A percentile compares a stretch with the other conserved stretches of the same genome.
phyloP scores from a whole-genome alignment of 2,888 invertebrate genomes.

The Himalopsyche anomala region DNA sequence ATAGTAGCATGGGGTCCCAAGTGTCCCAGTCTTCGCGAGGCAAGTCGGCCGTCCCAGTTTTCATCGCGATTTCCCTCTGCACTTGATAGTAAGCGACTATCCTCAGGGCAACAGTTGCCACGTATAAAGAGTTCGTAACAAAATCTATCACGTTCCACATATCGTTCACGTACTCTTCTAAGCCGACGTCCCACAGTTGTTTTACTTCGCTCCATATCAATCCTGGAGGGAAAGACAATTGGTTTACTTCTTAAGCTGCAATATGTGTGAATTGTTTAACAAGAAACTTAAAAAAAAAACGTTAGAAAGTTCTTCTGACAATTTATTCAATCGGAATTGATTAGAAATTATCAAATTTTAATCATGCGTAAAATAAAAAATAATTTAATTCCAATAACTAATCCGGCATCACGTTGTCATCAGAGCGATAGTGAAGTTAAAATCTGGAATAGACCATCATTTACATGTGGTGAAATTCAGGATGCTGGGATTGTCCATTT shows the following conservation, averaged over 20 bases:
- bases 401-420: too few species aligned
- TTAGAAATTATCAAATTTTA: too few species aligned
- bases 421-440: too few species aligned
- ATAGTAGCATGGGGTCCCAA: conserved; percentile 98
- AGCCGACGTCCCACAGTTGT: conserved; percentile 98
- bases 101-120: conserved; percentile 96
- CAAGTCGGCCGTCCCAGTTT: conserved; percentile 79
- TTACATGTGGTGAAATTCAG: too few species aligned
- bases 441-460: too few species aligned
- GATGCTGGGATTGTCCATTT: too few species aligned
- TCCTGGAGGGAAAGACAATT: conserved; percentile 76
- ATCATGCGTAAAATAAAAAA: too few species aligned
- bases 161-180: conserved; percentile 97
- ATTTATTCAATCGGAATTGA: too few species aligned
- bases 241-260: neutral
- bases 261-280: too few species aligned
- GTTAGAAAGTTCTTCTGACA: too few species aligned
- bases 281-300: too few species aligned
- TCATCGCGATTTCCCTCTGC: conserved; percentile 82
- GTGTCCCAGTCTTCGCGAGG: conserved; percentile 96
- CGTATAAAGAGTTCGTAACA: conserved; percentile 97
- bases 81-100: conserved; percentile 96
- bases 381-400: too few species aligned
- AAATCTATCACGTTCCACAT: conserved; percentile 99
- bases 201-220: conserved; percentile 99